phyloP scores from a whole-genome alignment of 2,888 invertebrate species.

The Nomada lathburiana region DNA sequence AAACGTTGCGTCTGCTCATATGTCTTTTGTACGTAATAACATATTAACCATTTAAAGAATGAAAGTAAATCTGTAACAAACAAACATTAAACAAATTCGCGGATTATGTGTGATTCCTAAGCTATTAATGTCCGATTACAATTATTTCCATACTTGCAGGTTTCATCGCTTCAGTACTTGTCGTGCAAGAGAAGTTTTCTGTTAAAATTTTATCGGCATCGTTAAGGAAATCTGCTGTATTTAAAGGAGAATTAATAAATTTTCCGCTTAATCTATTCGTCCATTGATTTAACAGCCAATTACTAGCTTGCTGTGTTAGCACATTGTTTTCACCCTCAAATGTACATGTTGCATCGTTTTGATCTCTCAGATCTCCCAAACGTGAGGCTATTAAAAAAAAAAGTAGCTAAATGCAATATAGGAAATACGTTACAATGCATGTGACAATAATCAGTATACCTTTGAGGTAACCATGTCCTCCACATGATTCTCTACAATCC shows the following conservation, averaged over 20 bases:
- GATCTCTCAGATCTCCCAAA: conserved; percentile 90
- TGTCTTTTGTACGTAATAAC: conserved; percentile 90
- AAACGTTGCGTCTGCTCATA: conserved; percentile 87
- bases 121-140: neutral
- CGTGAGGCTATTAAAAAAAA: conserved; percentile 86
- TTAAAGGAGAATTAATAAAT: conserved; percentile 87
- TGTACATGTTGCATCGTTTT: conserved; percentile 94
- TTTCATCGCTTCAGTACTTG: conserved; percentile 85
- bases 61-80: conserved; percentile 87
- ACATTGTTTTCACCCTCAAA: conserved; percentile 97
- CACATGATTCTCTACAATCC: conserved; percentile 97
- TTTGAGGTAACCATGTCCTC: conserved; percentile 96
- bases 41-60: conserved; percentile 93
- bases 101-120: neutral
- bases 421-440: neutral
- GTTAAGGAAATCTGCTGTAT: conserved; percentile 88
- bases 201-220: conserved; percentile 86
- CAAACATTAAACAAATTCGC: neutral
- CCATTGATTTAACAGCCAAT: conserved; percentile 91
- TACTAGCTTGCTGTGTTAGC: conserved; percentile 93
- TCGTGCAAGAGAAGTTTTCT: conserved; percentile 85
- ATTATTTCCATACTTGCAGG: conserved; percentile 85
- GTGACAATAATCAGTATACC: conserved; percentile 81
- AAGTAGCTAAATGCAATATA: neutral
- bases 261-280: conserved; percentile 81